Percentiles rank a stretch among this genome's conserved stretches.
These are phyloP conservation scores for Petrocephalus sullivani DNA, from an alignment of 2,797 vertebrate genomes.

Conservation along the genomic window DNA sequence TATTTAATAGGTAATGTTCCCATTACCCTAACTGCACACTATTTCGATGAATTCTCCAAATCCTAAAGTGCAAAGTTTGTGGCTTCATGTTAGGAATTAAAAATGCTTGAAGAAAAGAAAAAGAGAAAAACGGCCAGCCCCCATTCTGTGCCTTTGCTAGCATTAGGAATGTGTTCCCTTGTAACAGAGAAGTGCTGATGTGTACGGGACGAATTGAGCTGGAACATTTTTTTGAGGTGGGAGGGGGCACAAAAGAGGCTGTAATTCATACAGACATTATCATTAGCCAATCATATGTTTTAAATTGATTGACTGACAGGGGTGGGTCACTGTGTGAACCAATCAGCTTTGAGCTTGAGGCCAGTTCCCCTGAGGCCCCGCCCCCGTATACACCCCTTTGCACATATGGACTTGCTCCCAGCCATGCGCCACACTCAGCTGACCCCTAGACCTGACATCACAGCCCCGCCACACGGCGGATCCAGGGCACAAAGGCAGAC, in stretches of 20 bases:
- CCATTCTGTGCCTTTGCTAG: neutral
- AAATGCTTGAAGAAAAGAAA: neutral
- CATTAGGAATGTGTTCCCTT: slow-evolving; percentile 33
- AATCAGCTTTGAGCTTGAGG: neutral
- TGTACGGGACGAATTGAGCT: neutral
- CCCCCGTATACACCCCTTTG: neutral
- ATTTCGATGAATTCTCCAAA: neutral
- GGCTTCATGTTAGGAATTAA: slow-evolving; percentile 5
- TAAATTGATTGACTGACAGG: neutral
- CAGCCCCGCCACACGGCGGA: slow-evolving; percentile 72
- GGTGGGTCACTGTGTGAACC: neutral
- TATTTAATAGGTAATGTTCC: neutral
- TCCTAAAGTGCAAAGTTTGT: slow-evolving; percentile 17
- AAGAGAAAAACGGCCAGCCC: neutral
- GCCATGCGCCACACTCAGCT: neutral
- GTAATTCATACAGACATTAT: neutral
- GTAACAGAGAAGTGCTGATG: slow-evolving; percentile 37
- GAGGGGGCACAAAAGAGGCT: neutral
- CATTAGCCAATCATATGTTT: neutral
- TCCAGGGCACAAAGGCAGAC: slow-evolving; percentile 85
- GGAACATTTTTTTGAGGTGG: neutral
- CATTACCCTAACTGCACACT: neutral
- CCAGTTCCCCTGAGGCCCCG: neutral
- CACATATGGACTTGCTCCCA: neutral
- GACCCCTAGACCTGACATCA: slow-evolving; percentile 34